phyloP scores from a whole-genome alignment of 2,888 invertebrate species.

The Prostheceraeus crozeri region DNA sequence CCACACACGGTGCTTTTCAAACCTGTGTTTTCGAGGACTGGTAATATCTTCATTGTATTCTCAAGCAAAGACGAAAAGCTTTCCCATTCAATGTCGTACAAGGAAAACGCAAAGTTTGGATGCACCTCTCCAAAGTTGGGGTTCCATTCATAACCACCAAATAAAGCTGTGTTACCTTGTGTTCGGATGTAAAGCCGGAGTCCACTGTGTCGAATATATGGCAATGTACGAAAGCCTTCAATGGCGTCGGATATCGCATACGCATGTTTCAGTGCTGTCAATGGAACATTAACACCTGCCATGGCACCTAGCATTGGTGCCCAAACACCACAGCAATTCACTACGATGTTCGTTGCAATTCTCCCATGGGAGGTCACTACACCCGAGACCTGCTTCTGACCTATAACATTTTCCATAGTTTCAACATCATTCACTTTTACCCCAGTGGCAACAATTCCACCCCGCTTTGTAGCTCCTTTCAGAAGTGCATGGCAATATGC shows the following conservation, averaged over 20 bases:
- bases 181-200: constrained; percentile 72
- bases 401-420: not conserved
- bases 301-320: constrained; percentile 67
- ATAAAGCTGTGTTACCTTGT: constrained; percentile 63
- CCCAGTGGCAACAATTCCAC: constrained; percentile 63
- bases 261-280: constrained; percentile 77
- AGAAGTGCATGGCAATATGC: constrained; percentile 70
- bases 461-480: constrained; percentile 66
- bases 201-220: constrained; percentile 79
- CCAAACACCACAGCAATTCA: constrained; percentile 66
- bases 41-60: constrained; percentile 67
- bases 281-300: constrained; percentile 66
- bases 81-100: constrained; percentile 79
- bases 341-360: constrained; percentile 20
- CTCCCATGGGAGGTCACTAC: constrained; percentile 1
- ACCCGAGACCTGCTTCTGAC: not conserved
- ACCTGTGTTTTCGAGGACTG: constrained; percentile 67
- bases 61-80: constrained; percentile 70
- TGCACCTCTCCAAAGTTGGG: constrained; percentile 72
- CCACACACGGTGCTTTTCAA: constrained; percentile 80
- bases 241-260: constrained; percentile 75
- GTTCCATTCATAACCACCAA: constrained; percentile 80
- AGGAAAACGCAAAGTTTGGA: constrained; percentile 69
- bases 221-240: constrained; percentile 67
- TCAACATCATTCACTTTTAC: constrained; percentile 12